Conservation (phyloP, 2,797 vertebrate species). For the Molothrus aeneus region DNA sequence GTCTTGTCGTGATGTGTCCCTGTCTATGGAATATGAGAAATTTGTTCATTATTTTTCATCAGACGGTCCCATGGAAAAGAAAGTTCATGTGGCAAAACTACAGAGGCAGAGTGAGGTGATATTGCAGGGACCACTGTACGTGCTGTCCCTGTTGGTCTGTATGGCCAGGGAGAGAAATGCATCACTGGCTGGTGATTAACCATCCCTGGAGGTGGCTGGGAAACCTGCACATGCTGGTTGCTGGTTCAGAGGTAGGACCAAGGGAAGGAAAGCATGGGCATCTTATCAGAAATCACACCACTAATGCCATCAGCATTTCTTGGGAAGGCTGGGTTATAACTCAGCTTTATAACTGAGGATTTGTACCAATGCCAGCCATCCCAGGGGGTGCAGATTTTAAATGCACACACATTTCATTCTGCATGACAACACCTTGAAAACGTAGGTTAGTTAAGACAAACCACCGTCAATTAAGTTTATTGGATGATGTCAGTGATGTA, state of each 20-base stretch:
- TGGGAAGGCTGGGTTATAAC: neutral
- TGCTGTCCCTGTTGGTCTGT: neutral
- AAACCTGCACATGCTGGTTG: neutral
- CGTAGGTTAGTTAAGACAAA: conserved; percentile 84
- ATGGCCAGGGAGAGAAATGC: neutral
- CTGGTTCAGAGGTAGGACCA: neutral
- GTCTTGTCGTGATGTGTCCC: neutral
- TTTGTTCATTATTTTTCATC: conserved; percentile 16
- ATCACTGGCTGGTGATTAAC: conserved; percentile 53
- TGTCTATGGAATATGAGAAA: conserved; percentile 43
- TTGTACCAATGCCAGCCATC: neutral
- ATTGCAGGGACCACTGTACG: neutral
- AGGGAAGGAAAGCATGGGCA: neutral
- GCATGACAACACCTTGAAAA: conserved; percentile 77
- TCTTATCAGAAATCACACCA: conserved; percentile 1
- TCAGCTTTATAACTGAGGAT: conserved; percentile 15
- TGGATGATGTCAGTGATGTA: conserved; percentile 75
- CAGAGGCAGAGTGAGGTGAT: neutral
- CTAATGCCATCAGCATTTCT: neutral
- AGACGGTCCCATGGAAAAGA: neutral
- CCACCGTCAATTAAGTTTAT: conserved; percentile 84
- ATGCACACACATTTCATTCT: conserved; percentile 79
- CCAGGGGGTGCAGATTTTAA: conserved; percentile 76
- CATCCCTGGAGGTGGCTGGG: neutral
- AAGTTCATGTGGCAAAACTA: neutral